Conservation (phyloP, 2,888 invertebrate genomes). For the Drosophila anomalata region DNA sequence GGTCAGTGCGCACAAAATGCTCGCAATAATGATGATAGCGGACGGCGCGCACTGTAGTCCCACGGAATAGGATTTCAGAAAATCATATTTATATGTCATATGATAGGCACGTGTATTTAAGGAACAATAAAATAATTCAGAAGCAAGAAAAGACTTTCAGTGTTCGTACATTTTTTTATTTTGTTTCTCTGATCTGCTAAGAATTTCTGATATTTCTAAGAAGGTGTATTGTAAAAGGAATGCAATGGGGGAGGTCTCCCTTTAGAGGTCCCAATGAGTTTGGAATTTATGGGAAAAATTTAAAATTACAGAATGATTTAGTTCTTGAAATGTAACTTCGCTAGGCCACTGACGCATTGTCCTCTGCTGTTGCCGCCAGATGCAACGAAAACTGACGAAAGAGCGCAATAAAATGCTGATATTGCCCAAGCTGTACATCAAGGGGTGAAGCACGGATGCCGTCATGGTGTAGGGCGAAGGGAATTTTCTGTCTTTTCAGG, state of each 20-base stretch:
- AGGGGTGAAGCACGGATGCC: conserved; percentile 41
- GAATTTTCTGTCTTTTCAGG: not conserved
- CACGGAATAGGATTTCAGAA: not conserved
- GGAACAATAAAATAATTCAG: no score
- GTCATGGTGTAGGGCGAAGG: not conserved
- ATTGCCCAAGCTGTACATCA: conserved; percentile 68
- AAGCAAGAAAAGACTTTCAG: not conserved
- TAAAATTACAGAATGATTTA: not conserved
- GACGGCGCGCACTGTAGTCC: conserved; percentile 48
- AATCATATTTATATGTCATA: not conserved
- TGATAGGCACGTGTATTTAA: no score
- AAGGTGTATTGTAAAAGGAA: not conserved
- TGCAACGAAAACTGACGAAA: conserved; percentile 34
- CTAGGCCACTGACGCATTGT: not conserved
- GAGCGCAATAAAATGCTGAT: conserved; percentile 67
- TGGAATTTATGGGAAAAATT: not conserved
- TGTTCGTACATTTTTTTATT: no score
- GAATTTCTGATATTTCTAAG: not conserved
- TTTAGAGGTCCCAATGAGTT: not conserved
- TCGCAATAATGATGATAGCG: conserved; percentile 71
- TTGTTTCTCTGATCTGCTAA: no score
- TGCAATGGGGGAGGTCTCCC: no score
- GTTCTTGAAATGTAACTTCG: not conserved
- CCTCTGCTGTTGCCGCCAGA: not conserved
- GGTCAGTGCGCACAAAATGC: conserved; percentile 76